These are phyloP conservation scores for Limnephilus auricula DNA, from an alignment of 2,888 invertebrate genomes.

Conservation along the genomic window DNA sequence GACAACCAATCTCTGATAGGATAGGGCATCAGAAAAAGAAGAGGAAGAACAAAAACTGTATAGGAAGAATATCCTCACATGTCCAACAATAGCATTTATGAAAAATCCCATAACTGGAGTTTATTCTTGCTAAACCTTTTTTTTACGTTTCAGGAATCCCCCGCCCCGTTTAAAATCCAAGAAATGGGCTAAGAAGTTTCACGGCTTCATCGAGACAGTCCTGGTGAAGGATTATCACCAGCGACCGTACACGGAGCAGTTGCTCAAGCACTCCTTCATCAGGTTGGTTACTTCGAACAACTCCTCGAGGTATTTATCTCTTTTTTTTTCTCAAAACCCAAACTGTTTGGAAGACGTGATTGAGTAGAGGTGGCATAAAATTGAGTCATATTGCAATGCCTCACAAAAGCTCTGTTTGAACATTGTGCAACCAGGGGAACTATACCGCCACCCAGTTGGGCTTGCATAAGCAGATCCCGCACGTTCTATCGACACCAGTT, in stretches of 20 bases:
- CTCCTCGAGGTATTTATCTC: neutral
- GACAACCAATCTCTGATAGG: too few relatives aligned
- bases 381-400: neutral
- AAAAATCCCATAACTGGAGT: neutral
- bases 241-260: conserved; percentile 98
- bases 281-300: conserved; percentile 71
- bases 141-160: conserved; percentile 83
- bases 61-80: neutral
- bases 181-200: conserved; percentile 98
- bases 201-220: conserved; percentile 98
- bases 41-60: too few relatives aligned
- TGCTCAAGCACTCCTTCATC: conserved; percentile 98
- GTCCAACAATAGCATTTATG: neutral
- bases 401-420: too few relatives aligned
- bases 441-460: too few relatives aligned
- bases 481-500: too few relatives aligned
- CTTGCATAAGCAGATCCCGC: too few relatives aligned
- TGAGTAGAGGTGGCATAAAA: neutral
- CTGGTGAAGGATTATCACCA: conserved; percentile 99
- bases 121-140: neutral
- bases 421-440: too few relatives aligned
- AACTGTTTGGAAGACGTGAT: neutral
- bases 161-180: conserved; percentile 98
- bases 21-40: too few relatives aligned
- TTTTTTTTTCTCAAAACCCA: neutral